Evolutionary conservation across 2,888 invertebrate species (phyloP).

Genomic region (Euzetes globulus): DNA sequence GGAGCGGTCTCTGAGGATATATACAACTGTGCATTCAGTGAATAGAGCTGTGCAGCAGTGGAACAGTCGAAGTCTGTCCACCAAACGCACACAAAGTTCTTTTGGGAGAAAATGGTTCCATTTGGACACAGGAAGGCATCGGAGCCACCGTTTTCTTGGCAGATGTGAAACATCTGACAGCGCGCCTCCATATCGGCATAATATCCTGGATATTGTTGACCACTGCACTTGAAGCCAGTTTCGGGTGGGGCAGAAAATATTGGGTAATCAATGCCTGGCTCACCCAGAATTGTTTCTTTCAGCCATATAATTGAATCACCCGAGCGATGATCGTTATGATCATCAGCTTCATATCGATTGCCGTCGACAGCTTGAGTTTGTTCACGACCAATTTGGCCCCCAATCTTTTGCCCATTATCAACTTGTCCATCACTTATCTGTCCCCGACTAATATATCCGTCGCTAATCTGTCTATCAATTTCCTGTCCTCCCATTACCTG

Average conservation of each 20-base stretch:
- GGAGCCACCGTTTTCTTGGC: conserved; percentile 35
- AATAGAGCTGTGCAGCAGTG: conserved; percentile 50
- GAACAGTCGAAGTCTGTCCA: conserved; percentile 61
- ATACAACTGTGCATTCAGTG: conserved; percentile 49
- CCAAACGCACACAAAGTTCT: conserved; percentile 61
- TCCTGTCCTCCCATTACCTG: too few species aligned
- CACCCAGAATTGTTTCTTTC: conserved; percentile 58
- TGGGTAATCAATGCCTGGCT: conserved; percentile 61
- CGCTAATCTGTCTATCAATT: too few species aligned
- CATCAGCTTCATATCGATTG: neutral
- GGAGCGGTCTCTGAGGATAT: conserved; percentile 31
- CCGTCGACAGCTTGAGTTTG: too few species aligned
- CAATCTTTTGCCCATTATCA: neutral
- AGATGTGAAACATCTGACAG: conserved; percentile 41
- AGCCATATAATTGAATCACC: conserved; percentile 51
- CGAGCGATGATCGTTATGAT: conserved; percentile 40
- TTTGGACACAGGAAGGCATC: conserved; percentile 38
- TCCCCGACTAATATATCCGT: too few species aligned
- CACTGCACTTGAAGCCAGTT: conserved; percentile 41
- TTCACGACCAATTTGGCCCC: neutral
- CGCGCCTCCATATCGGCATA: conserved; percentile 42
- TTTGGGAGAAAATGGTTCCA: conserved; percentile 61
- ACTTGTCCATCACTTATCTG: neutral
- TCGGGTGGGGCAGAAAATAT: conserved; percentile 50
- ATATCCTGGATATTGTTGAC: conserved; percentile 40